These are phyloP conservation scores for Porites lutea DNA, from an alignment of 64 coral and sea anemone genomes.

Conservation along the genomic window DNA sequence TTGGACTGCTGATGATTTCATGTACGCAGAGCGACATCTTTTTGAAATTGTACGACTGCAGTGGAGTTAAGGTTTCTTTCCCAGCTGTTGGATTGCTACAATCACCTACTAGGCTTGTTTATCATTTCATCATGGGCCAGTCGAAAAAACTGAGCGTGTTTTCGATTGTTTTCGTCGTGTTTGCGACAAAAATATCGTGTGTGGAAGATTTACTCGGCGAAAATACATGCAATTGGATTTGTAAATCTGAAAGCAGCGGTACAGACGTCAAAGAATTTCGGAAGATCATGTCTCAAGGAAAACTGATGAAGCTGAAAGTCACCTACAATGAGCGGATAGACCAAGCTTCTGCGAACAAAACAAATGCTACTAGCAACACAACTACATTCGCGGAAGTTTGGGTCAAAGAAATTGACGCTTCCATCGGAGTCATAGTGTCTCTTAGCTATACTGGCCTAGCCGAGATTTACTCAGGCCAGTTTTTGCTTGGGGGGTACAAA, in stretches of 20 bases:
- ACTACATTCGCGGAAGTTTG: neutral
- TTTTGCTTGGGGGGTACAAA: neutral
- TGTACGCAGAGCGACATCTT: too few species aligned
- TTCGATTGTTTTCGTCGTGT: neutral
- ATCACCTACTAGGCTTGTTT: too few species aligned
- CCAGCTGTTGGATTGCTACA: too few species aligned
- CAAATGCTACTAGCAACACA: neutral
- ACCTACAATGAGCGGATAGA: neutral
- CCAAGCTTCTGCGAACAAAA: neutral
- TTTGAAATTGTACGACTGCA: too few species aligned
- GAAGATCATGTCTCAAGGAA: neutral
- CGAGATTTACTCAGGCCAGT: neutral
- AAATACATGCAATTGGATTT: conserved; percentile 20
- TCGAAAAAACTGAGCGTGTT: neutral
- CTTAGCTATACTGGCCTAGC: neutral
- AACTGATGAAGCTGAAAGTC: neutral
- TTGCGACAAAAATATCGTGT: neutral
- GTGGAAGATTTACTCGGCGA: neutral
- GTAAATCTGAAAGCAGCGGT: neutral
- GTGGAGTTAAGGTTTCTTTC: too few species aligned
- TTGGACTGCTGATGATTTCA: too few species aligned
- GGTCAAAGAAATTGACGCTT: neutral
- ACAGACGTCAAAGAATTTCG: neutral
- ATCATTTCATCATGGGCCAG: neutral
- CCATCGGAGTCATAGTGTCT: neutral